Evolutionary conservation across 1,140 invertebrate genomes (phyloP), one percentile per base, ranked within the genome.

Genomic region (Holotrichia oblita): DNA sequence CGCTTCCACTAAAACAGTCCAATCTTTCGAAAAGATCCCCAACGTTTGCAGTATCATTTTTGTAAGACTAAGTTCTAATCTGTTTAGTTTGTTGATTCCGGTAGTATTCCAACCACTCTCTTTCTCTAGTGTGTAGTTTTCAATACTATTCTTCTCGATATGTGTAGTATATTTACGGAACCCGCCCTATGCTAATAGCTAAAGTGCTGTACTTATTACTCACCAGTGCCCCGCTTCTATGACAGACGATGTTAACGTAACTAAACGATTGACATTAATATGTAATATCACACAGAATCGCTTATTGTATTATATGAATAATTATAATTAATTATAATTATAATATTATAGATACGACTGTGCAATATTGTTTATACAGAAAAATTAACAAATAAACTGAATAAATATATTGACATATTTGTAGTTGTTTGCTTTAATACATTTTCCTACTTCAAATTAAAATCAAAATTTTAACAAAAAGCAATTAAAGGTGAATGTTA

Each of bases 361-460:
- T 79, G 79, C 79, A 77, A 77, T 88, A 94, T 95, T 20, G 93
- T 86, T 72, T 90, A 83, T n/a, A 92, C 88, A 79, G 40, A 79
- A 79, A 69, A 61, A 79, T 74, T 34, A 79, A 79, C 64, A 73
- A 79, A 48, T 61, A 79, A 76, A 76, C 75, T 27, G 24, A 76
- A 79, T 69, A 48, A 76, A 79, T 69, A 48, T 59, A 73, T 77
- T 74, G 61, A 72, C 48, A 78, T 77, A 76, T 27, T 41, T 41
- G 27, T 34, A 40, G 73, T 74, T 42, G 14, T 40, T 74, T 74
- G 12, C 27, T 74, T 74, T 74, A 34, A 34, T 34, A 34, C 27
- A 34, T 34, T 34, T 34, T 34, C 27, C 27, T 34, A 34, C 4
- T 34, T 4, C 4, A 1, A 34, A 34, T 2, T 34, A 34, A 34